Percentiles rank a stretch among this genome's conserved stretches.
Conservation (phyloP, 2,888 invertebrate species). For the Pristionchus entomophagus region DNA sequence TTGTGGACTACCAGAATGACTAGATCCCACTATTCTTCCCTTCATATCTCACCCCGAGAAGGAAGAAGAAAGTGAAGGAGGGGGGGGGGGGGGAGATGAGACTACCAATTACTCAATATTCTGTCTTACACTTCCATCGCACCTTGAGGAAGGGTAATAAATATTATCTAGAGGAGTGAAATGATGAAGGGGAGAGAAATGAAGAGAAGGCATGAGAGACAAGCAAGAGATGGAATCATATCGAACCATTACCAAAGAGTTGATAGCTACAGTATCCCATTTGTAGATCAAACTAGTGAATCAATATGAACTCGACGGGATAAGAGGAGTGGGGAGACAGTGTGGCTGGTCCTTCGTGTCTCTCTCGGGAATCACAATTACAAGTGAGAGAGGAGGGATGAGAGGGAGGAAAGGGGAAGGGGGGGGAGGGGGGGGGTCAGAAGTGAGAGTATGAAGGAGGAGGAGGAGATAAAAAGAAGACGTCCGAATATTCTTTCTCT, state of each 20-base stretch:
- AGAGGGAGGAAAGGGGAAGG: not conserved
- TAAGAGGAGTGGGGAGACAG: not conserved
- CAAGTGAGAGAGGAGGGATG: conserved; percentile 22
- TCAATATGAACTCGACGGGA: not conserved
- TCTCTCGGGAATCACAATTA: conserved; percentile 30
- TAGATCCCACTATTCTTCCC: not conserved
- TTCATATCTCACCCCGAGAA: not conserved
- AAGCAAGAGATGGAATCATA: not conserved
- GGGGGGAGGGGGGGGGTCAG: not conserved
- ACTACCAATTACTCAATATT: not conserved
- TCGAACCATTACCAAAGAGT: not conserved
- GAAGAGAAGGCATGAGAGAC: not conserved
- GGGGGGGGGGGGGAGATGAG: not conserved
- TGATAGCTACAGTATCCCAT: not conserved
- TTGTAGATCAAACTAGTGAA: not conserved
- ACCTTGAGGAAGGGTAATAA: not conserved
- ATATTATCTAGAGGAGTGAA: not conserved
- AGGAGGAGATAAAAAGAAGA: not conserved
- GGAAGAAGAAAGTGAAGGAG: not conserved
- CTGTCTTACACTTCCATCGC: not conserved
- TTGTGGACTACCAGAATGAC: not conserved
- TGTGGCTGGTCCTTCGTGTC: not conserved
- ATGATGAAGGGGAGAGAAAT: not conserved
- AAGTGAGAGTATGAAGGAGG: conserved; percentile 19
- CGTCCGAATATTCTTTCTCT: not conserved